Evolutionary conservation across 2,113 vertebrate species (phyloP).

Genomic region (Phrynosoma platyrhinos): DNA sequence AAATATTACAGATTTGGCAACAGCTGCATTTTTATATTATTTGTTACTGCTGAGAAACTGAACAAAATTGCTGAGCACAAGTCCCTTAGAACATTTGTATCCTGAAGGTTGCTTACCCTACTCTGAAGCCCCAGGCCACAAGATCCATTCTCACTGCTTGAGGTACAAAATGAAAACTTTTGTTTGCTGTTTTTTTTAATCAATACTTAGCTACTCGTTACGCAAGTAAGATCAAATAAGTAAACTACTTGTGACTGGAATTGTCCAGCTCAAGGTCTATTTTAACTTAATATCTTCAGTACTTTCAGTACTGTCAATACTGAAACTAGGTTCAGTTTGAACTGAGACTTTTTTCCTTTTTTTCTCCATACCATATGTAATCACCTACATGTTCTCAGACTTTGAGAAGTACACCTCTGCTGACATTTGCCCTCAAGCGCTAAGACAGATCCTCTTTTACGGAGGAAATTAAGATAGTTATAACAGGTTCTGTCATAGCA

Average conservation of each 20-base stretch:
- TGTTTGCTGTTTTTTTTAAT: slow-evolving; percentile 20
- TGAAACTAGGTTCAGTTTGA: background rate
- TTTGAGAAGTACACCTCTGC: background rate
- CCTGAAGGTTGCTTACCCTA: background rate
- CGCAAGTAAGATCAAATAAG: background rate
- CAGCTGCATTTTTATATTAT: background rate
- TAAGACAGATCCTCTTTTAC: too few species aligned
- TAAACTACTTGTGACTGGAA: background rate
- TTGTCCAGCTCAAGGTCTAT: background rate
- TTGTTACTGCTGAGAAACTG: slow-evolving; percentile 16
- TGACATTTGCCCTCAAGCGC: background rate
- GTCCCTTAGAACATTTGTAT: slow-evolving; percentile 16
- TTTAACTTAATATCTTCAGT: background rate
- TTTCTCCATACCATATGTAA: background rate
- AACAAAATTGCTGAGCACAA: background rate
- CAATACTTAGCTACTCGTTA: background rate
- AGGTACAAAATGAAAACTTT: slow-evolving; percentile 21
- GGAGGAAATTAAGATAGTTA: too few species aligned
- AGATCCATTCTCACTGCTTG: background rate
- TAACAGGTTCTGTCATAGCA: too few species aligned
- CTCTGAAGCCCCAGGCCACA: slow-evolving; percentile 19
- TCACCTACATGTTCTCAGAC: background rate
- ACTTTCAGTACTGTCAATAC: too few species aligned
- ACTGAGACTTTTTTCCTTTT: background rate
- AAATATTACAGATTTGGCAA: background rate